phyloP scores from a whole-genome alignment of 2,797 vertebrate genomes.

The Anolis apletophallus region DNA sequence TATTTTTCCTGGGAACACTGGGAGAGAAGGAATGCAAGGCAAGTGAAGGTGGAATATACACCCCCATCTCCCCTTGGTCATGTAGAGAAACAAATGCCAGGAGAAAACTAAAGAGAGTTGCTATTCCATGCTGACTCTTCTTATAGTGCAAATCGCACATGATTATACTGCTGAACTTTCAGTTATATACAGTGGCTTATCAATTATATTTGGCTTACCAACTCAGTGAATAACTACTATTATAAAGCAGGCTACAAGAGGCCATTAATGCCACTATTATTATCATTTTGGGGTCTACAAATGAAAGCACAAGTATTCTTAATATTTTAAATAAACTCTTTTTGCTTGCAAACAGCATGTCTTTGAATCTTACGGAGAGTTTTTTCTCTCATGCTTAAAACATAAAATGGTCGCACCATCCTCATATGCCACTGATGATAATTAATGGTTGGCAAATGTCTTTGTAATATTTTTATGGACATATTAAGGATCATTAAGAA shows the following conservation, averaged over 20 bases:
- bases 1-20: no score
- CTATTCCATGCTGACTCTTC: no score
- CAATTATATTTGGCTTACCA: background rate
- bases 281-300: background rate
- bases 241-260: background rate
- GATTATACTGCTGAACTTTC: background rate
- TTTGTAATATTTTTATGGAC: background rate
- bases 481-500: slow-evolving; percentile 15
- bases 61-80: no score
- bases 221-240: background rate
- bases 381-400: background rate
- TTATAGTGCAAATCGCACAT: background rate
- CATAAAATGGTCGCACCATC: background rate
- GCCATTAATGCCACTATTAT: background rate
- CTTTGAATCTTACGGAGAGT: background rate
- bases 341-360: background rate
- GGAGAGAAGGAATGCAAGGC: no score
- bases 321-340: background rate
- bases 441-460: background rate
- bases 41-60: no score
- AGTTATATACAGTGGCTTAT: no score
- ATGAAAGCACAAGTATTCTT: background rate
- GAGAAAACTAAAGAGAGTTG: no score
- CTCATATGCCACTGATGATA: background rate
- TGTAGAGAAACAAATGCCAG: no score